Conservation (phyloP, 2,888 invertebrate genomes). For the Tortrix viridana region DNA sequence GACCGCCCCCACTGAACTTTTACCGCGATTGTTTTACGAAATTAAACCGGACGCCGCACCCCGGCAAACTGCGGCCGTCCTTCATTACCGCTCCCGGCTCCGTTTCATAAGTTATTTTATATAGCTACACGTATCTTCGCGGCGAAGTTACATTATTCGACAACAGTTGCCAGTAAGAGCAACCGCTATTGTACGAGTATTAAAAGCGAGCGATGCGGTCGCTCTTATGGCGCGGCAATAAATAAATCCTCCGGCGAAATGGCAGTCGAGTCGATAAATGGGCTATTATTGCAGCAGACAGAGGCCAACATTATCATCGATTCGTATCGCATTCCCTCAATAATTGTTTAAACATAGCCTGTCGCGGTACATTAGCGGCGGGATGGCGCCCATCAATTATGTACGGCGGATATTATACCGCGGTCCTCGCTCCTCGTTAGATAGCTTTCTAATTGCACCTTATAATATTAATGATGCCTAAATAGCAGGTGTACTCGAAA, state of each 20-base stretch:
- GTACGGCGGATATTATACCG: slow-evolving; percentile 52
- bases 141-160: slow-evolving; percentile 74
- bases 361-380: slow-evolving; percentile 69
- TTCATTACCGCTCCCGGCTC: slow-evolving; percentile 71
- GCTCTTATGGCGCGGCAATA: slow-evolving; percentile 73
- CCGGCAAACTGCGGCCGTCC: slow-evolving; percentile 63
- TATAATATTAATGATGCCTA: slow-evolving; percentile 33
- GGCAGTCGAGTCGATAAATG: slow-evolving; percentile 77
- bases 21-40: slow-evolving; percentile 56
- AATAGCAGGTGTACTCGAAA: slow-evolving; percentile 10
- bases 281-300: slow-evolving; percentile 79
- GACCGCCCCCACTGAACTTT: slow-evolving; percentile 52
- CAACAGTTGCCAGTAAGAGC: slow-evolving; percentile 65
- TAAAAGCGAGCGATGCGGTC: slow-evolving; percentile 60
- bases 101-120: slow-evolving; percentile 78
- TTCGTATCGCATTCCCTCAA: slow-evolving; percentile 77
- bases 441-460: slow-evolving; percentile 63
- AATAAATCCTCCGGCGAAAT: slow-evolving; percentile 77
- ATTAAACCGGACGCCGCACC: slow-evolving; percentile 50
- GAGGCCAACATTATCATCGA: slow-evolving; percentile 79
- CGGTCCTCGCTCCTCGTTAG: slow-evolving; percentile 47
- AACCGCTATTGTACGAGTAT: slow-evolving; percentile 74
- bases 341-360: slow-evolving; percentile 81
- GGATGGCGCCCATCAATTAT: slow-evolving; percentile 65
- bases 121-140: slow-evolving; percentile 54